Evolutionary conservation across 2,797 vertebrate genomes (phyloP).

Genomic region (Psittacula echo): DNA sequence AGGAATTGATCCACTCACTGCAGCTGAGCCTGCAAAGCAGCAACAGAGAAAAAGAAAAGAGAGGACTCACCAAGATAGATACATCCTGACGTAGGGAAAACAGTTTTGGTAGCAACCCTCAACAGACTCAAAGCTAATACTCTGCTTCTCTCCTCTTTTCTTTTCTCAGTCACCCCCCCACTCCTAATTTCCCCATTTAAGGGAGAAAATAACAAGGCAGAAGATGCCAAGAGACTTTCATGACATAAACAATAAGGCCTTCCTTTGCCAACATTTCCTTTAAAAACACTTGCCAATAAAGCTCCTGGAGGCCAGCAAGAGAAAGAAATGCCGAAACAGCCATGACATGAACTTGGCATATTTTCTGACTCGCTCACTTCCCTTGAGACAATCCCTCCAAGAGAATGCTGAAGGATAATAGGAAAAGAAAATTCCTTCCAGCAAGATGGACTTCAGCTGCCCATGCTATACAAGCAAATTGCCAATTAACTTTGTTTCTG

Average conservation of each 20-base stretch:
- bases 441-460: constrained; percentile 34
- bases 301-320: constrained; percentile 65
- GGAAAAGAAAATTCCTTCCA: constrained; percentile 67
- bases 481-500: constrained; percentile 71
- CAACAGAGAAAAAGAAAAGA: not conserved
- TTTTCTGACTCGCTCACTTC: constrained; percentile 63
- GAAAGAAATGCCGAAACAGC: constrained; percentile 65
- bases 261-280: constrained; percentile 66
- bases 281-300: constrained; percentile 70
- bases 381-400: constrained; percentile 51
- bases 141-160: constrained; percentile 35
- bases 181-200: constrained; percentile 62
- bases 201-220: constrained; percentile 71
- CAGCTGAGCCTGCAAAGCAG: not conserved
- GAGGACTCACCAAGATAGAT: constrained; percentile 52
- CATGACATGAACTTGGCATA: constrained; percentile 67
- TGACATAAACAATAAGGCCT: constrained; percentile 69
- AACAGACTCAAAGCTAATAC: not conserved
- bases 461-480: constrained; percentile 44
- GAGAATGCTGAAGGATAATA: constrained; percentile 65
- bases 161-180: constrained; percentile 35
- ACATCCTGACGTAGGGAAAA: constrained; percentile 24
- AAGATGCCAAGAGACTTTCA: constrained; percentile 70
- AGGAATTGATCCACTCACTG: not conserved
- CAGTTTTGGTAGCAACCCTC: constrained; percentile 5